phyloP scores from a whole-genome alignment of 2,888 invertebrate species.

The Toxonevra muliebris region DNA sequence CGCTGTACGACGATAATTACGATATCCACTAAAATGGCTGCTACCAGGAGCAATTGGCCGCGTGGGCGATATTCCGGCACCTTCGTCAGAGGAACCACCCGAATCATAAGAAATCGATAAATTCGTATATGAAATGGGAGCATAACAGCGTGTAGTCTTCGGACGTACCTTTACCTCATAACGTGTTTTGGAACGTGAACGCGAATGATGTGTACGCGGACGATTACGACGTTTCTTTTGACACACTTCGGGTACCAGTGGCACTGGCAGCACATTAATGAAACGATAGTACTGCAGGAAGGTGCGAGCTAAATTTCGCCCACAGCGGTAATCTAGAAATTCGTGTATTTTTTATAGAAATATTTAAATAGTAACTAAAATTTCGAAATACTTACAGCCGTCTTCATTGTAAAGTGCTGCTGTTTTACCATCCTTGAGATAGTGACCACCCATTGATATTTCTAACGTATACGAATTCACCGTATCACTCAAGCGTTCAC shows the following conservation, averaged over 20 bases:
- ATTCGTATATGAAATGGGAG: constrained; percentile 68
- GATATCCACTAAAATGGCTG: constrained; percentile 57
- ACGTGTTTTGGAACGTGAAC: constrained; percentile 61
- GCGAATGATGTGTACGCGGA: constrained; percentile 61
- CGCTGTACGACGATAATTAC: constrained; percentile 50
- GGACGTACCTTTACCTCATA: constrained; percentile 65
- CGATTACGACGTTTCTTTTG: constrained; percentile 57
- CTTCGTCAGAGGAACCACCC: constrained; percentile 66
- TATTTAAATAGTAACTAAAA: background rate
- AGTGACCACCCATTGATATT: constrained; percentile 91
- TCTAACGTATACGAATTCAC: constrained; percentile 90
- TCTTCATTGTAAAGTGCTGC: constrained; percentile 92
- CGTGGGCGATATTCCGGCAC: constrained; percentile 57
- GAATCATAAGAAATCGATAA: constrained; percentile 69
- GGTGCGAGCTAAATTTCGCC: constrained; percentile 79
- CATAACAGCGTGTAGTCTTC: constrained; percentile 66
- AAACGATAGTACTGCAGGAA: constrained; percentile 84
- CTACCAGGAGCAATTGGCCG: constrained; percentile 54
- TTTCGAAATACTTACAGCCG: constrained; percentile 80
- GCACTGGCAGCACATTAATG: constrained; percentile 73
- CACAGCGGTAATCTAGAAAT: constrained; percentile 76
- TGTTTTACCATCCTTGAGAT: constrained; percentile 73
- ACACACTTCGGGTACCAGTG: constrained; percentile 63
- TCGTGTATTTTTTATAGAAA: background rate
- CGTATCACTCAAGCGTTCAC: constrained; percentile 77